These are phyloP conservation scores for Mormyrops boulengeri DNA, from an alignment of 2,797 vertebrate genomes.

Conservation along the genomic window DNA sequence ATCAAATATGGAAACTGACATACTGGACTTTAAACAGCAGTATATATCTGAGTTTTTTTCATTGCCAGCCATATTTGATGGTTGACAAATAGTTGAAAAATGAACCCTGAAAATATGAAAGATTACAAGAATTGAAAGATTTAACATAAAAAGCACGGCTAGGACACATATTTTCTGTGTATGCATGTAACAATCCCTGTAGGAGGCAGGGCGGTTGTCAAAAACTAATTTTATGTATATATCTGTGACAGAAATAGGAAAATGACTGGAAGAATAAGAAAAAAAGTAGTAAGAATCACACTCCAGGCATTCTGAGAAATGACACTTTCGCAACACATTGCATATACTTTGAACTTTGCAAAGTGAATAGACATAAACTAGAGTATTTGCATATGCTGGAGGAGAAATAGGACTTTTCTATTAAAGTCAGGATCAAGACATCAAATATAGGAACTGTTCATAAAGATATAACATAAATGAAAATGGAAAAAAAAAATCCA, in stretches of 20 bases:
- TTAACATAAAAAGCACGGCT: neutral
- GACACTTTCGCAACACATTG: slow-evolving; percentile 7
- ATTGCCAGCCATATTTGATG: neutral
- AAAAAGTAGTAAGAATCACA: slow-evolving; percentile 3
- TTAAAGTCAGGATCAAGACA: slow-evolving; percentile 10
- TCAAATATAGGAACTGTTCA: neutral
- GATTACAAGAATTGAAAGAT: neutral
- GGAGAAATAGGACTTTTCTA: slow-evolving; percentile 4
- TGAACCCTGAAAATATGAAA: neutral
- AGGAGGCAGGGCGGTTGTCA: neutral
- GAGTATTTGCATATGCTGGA: neutral
- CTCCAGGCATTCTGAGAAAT: slow-evolving; percentile 19
- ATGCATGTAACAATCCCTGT: neutral
- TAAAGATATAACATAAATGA: neutral
- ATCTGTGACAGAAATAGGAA: slow-evolving; percentile 16
- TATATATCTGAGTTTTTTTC: slow-evolving; percentile 10
- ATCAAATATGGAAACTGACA: neutral
- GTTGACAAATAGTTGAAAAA: neutral
- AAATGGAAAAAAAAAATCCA: neutral
- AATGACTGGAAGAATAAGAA: slow-evolving; percentile 12
- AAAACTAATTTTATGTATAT: slow-evolving; percentile 17
- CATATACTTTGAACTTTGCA: neutral
- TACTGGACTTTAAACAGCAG: neutral
- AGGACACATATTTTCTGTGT: neutral
- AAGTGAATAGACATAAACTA: slow-evolving; percentile 3